Conservation (phyloP, 2,888 invertebrate species). For the Gymnosoma rotundatum region DNA sequence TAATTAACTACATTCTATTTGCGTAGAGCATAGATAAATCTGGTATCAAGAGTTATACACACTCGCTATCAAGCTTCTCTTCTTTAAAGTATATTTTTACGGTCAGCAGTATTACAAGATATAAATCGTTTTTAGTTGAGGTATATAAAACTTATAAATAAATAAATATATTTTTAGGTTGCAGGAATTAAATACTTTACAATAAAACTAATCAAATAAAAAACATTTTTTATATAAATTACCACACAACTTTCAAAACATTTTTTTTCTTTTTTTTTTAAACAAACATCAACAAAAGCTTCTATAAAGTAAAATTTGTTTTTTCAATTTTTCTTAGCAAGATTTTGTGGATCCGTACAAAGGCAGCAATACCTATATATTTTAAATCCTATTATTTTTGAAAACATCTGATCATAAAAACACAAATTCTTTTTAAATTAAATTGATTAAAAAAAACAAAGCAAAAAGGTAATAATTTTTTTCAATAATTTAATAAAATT, state of each 20-base stretch:
- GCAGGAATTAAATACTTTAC: too few species aligned
- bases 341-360: conserved; percentile 87
- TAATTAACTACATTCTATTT: too few species aligned
- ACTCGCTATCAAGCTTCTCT: too few species aligned
- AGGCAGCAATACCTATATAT: conserved; percentile 94
- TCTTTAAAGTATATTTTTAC: too few species aligned
- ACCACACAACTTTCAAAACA: conserved; percentile 1
- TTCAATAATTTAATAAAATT: conserved; percentile 5
- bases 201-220: too few species aligned
- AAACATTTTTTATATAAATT: background rate
- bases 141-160: too few species aligned
- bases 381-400: conserved; percentile 80
- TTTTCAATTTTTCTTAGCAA: conserved; percentile 84
- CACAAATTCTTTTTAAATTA: conserved; percentile 57
- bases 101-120: too few species aligned
- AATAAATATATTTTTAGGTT: too few species aligned
- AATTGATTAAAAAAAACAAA: conserved; percentile 33
- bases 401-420: conserved; percentile 78
- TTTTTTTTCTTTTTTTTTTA: background rate
- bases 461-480: conserved; percentile 65
- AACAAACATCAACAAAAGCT: background rate
- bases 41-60: too few species aligned
- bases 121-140: too few species aligned
- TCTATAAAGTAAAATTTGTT: conserved; percentile 13
- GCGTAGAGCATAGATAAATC: too few species aligned